Percentiles rank a stretch among this genome's conserved stretches.
phyloP scores from a whole-genome alignment of 2,888 invertebrate genomes.

The Hypsopygia costalis region DNA sequence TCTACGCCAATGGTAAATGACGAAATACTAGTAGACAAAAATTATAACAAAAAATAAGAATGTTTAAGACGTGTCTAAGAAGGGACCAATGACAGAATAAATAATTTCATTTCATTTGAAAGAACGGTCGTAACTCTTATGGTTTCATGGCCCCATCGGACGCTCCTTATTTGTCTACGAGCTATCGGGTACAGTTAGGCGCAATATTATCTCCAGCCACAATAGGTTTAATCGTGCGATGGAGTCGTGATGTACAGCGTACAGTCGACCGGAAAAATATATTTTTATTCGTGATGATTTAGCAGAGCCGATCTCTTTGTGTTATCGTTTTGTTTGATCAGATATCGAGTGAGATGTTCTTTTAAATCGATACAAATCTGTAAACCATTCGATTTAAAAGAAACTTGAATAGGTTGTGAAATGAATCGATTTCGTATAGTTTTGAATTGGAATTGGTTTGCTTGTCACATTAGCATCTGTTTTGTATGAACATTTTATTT shows the following conservation, averaged over 20 bases:
- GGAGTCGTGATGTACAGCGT: slow-evolving; percentile 52
- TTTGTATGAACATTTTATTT: too few relatives aligned
- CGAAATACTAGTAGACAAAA: too few relatives aligned
- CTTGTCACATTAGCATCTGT: too few relatives aligned
- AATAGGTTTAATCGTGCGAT: slow-evolving; percentile 71
- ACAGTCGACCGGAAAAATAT: slow-evolving; percentile 33
- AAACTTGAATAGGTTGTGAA: neutral
- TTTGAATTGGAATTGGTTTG: too few relatives aligned
- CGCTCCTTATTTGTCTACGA: slow-evolving; percentile 70
- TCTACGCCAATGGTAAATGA: too few relatives aligned
- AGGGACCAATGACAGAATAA: too few relatives aligned
- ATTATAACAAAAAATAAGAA: too few relatives aligned
- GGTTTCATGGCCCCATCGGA: slow-evolving; percentile 25
- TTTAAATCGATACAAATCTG: neutral
- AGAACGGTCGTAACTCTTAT: too few relatives aligned
- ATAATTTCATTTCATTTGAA: too few relatives aligned
- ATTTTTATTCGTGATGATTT: slow-evolving; percentile 7
- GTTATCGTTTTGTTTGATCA: neutral
- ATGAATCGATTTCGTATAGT: too few relatives aligned
- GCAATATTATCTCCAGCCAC: slow-evolving; percentile 61
- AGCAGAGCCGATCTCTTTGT: neutral
- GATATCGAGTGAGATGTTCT: neutral
- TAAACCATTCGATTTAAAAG: neutral
- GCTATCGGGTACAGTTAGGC: slow-evolving; percentile 68
- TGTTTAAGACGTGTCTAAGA: too few relatives aligned